These are phyloP conservation scores for Balearica regulorum DNA, from an alignment of 2,797 vertebrate genomes.

Conservation along the genomic window DNA sequence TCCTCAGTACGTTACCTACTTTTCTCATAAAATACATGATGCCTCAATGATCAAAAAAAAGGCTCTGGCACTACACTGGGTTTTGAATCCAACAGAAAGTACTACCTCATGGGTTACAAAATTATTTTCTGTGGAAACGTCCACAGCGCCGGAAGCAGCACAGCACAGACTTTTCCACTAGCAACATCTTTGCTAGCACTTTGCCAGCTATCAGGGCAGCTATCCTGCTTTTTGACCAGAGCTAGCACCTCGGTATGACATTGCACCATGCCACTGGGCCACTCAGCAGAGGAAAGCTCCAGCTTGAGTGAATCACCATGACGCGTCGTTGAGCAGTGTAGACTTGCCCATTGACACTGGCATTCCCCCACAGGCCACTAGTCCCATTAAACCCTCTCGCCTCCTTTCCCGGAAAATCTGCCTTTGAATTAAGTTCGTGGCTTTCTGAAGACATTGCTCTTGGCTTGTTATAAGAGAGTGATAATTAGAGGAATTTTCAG, in stretches of 20 bases:
- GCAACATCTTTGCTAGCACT: background rate
- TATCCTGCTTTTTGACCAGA: background rate
- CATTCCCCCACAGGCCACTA: background rate
- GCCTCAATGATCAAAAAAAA: background rate
- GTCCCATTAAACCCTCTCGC: background rate
- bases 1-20: background rate
- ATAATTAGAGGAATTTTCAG: background rate
- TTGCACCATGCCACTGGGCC: fast-evolving
- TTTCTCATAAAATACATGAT: background rate
- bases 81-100: background rate
- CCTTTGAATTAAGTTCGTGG: background rate
- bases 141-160: background rate
- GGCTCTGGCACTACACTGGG: background rate
- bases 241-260: fast-evolving
- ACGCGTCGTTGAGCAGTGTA: background rate
- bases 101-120: background rate
- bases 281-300: background rate
- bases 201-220: background rate
- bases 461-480: background rate
- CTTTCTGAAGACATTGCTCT: background rate
- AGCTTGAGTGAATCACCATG: background rate
- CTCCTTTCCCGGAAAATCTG: background rate
- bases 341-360: background rate
- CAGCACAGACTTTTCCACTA: background rate
- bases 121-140: background rate